Conservation (phyloP, 2,888 invertebrate genomes). For the Autographa pulchrina region DNA sequence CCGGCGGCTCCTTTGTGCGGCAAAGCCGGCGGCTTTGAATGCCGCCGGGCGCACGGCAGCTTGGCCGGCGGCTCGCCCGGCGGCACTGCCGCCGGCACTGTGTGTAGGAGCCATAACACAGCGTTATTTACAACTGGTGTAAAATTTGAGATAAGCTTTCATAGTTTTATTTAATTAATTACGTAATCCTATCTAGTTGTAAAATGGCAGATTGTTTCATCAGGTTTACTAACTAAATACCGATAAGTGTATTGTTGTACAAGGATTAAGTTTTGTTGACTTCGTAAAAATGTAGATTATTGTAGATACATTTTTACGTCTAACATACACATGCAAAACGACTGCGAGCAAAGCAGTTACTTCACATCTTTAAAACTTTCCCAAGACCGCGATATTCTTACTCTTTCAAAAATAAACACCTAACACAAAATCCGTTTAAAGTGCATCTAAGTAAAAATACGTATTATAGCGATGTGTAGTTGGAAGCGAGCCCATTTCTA, state of each 20-base stretch:
- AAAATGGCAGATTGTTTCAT: not conserved
- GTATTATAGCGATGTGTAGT: constrained; percentile 53
- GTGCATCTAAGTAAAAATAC: constrained; percentile 60
- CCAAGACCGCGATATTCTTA: constrained; percentile 30
- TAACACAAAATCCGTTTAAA: constrained; percentile 55
- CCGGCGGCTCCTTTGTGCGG: no score
- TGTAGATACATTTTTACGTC: not conserved
- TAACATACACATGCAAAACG: constrained; percentile 10
- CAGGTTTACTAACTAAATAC: not conserved
- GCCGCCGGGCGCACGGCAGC: no score
- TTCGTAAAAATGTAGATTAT: not conserved
- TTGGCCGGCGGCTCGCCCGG: no score
- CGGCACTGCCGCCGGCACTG: no score
- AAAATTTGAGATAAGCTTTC: not conserved
- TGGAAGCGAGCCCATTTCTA: constrained; percentile 64
- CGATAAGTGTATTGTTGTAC: not conserved
- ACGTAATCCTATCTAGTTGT: not conserved
- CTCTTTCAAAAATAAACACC: constrained; percentile 51
- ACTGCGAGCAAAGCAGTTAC: not conserved
- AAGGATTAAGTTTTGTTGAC: not conserved
- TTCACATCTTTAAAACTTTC: constrained; percentile 8
- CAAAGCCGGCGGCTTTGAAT: no score
- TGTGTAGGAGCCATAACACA: no score
- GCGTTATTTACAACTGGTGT: not conserved
- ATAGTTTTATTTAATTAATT: not conserved